Conservation (phyloP, 2,113 vertebrate genomes). For the Cryptoleucopteryx plumbea region DNA sequence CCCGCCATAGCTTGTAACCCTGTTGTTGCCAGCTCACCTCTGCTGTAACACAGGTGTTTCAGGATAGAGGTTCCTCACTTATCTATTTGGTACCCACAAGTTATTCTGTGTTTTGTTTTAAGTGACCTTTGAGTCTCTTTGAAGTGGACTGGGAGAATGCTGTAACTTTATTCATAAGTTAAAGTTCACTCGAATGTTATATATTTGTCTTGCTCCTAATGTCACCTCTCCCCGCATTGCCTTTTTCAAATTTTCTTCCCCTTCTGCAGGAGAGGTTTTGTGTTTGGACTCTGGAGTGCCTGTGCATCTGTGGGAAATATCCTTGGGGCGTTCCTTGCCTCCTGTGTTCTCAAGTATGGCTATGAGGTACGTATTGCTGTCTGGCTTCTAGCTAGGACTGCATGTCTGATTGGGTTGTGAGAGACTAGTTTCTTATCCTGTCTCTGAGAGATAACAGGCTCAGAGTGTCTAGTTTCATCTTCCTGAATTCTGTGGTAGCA, state of each 20-base stretch:
- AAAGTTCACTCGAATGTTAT: background rate
- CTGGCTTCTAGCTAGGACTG: background rate
- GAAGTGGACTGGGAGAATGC: background rate
- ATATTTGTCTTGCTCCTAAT: background rate
- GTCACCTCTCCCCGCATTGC: rapidly evolving
- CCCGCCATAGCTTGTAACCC: background rate
- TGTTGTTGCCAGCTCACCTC: background rate
- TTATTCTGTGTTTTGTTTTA: background rate
- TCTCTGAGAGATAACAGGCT: background rate
- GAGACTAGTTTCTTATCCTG: background rate
- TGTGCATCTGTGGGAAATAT: conserved; percentile 97
- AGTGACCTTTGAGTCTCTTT: background rate
- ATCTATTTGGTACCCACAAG: background rate
- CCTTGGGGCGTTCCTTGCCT: conserved; percentile 91
- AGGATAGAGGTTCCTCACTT: background rate
- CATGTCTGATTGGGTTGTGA: background rate
- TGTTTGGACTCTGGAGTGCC: conserved; percentile 96
- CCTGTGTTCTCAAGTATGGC: conserved; percentile 90
- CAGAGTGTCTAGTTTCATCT: background rate
- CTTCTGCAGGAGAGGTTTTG: conserved; percentile 83
- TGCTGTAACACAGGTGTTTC: background rate
- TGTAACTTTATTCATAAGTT: background rate
- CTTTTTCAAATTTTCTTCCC: background rate
- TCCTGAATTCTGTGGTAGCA: background rate
- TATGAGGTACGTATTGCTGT: conserved; percentile 83